Conservation (phyloP, 2,797 vertebrate species). For the Xyrichtys novacula region DNA sequence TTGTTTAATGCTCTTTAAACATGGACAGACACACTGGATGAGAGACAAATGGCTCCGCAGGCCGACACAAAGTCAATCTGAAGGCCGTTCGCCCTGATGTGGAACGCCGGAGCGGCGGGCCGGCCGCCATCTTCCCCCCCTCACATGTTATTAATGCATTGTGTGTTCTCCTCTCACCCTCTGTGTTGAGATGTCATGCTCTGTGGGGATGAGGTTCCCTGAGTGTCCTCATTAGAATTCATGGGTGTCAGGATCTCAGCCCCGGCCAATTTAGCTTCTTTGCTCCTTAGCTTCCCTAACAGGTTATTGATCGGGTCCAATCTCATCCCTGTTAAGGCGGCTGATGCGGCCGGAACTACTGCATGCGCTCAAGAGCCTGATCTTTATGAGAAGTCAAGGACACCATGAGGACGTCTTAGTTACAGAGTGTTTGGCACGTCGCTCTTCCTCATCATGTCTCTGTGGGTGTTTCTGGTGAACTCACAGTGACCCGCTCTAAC, state of each 20-base stretch:
- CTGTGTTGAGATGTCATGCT: slow-evolving; percentile 43
- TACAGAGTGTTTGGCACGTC: slow-evolving; percentile 16
- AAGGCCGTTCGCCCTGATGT: slow-evolving; percentile 11
- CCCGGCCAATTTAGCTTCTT: slow-evolving; percentile 64
- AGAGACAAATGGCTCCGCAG: slow-evolving; percentile 13
- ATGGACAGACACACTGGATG: background rate
- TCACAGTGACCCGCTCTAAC: slow-evolving; percentile 25
- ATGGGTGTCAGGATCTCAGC: slow-evolving; percentile 63
- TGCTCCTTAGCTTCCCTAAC: slow-evolving; percentile 75
- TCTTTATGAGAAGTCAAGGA: slow-evolving; percentile 53
- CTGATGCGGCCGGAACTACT: slow-evolving; percentile 39
- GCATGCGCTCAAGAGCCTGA: slow-evolving; percentile 15
- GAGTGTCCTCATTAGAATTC: slow-evolving; percentile 80
- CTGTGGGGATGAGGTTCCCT: slow-evolving; percentile 46
- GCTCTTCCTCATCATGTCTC: slow-evolving; percentile 28
- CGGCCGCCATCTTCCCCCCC: slow-evolving; percentile 31
- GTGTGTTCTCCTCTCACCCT: slow-evolving; percentile 2
- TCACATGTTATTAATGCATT: slow-evolving; percentile 39
- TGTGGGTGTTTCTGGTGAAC: background rate
- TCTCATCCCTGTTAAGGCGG: slow-evolving; percentile 65
- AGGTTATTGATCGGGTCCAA: slow-evolving; percentile 79
- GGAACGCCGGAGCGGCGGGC: background rate
- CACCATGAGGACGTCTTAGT: slow-evolving; percentile 38
- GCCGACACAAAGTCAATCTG: slow-evolving; percentile 21
- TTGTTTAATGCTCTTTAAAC: slow-evolving; percentile 12